These are phyloP conservation scores for Teleogryllus occipitalis DNA, from an alignment of 1,140 invertebrate genomes.

Conservation along the genomic window DNA sequence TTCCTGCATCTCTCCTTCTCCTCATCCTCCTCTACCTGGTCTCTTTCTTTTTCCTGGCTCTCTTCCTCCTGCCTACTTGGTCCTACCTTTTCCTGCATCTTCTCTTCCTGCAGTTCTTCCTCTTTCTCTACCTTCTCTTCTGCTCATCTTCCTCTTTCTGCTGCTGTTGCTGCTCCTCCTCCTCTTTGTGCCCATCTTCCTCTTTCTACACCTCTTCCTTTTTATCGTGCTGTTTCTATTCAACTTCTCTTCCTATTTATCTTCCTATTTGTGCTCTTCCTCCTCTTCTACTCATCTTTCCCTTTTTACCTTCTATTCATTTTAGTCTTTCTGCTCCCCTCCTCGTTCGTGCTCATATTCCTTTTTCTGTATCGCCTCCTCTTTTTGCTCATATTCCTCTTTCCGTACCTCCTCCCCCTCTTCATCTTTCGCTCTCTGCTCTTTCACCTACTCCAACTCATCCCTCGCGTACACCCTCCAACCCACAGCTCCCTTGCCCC, in stretches of 20 bases:
- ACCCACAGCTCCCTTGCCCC: no score
- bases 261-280: neutral
- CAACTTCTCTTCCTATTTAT: neutral
- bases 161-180: neutral
- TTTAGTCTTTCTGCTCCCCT: neutral
- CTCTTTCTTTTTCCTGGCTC: neutral
- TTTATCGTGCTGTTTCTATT: neutral
- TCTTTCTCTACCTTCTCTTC: no score
- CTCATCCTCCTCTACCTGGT: neutral
- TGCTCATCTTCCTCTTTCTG: neutral
- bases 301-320: neutral
- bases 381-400: no score
- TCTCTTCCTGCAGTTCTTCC: no score
- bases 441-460: no score
- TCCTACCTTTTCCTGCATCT: neutral
- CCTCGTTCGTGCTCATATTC: neutral
- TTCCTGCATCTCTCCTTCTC: neutral
- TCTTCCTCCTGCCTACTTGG: neutral
- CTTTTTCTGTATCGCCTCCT: neutral
- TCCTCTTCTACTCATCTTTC: neutral
- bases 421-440: no score
- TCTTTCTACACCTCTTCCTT: neutral
- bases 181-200: neutral
- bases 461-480: no score
- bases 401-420: no score